Base-by-base conservation (phyloP, 2,888 invertebrate species). In the Bellardia pandia region DNA sequence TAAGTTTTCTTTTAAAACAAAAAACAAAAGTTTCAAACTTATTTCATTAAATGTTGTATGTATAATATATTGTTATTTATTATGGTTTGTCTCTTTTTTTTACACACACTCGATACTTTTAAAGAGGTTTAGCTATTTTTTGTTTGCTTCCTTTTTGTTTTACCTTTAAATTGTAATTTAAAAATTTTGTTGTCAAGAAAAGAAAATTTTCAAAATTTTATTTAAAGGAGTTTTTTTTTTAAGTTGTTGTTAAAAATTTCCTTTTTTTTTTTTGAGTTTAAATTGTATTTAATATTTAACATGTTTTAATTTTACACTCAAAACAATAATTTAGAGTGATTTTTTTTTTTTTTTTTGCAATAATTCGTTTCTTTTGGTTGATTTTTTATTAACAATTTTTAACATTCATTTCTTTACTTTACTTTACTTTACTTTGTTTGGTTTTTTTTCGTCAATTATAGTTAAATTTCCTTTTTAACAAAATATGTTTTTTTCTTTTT, bases 381-480 rank as follows among this genome's bases (percentile, higher is more conserved):
- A 9, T 48, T 58, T 51, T 53, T 68, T 37, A 37, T 37, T 33
- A 82, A 78, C 86, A 82, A 86, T 56, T 78, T 75, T 82, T 78
- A 78, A 86, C 79, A 72, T 68, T 78, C 62, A 76, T 51, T 56
- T 71, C 42, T 58, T 74, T 69, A 23, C 48, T 71, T 45, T 72
- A 74, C 56, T 68, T 81, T 76, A 64, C n/a, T n/a, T n/a, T n/a
- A n/a, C n/a, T 48, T 68, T 71, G 82, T 13, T 71, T 88, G 71
- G 56, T 78, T 80, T 84, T 68, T 85, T 85, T 90, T 91, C 89
- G 90, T 91, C 89, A 91, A 90, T 90, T 90, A 89, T 90, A 90
- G 91, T 90, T 90, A 90, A 90, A 89, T 89, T 90, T 91, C 66
- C 89, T 89, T 86, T 88, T 89, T 88, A 90, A 91, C 90, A 91